Conservation (phyloP, 2,113 vertebrate genomes). For the Oxyura jamaicensis region DNA sequence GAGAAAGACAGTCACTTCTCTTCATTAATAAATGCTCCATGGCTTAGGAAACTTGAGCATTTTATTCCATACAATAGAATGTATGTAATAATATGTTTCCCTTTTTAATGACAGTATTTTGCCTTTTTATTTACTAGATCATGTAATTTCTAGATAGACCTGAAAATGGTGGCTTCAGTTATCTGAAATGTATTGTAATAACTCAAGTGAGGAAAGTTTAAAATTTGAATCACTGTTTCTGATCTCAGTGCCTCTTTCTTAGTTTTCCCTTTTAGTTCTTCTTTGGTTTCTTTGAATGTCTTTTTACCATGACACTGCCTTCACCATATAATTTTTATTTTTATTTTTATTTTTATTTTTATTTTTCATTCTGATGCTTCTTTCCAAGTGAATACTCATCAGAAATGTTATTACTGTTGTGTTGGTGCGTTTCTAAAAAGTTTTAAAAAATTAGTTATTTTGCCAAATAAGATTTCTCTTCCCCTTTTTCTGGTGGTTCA, state of each 20-base stretch:
- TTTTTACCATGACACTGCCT: not conserved
- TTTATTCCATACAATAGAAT: not conserved
- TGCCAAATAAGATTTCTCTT: not conserved
- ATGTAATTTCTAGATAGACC: not conserved
- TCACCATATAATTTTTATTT: not conserved
- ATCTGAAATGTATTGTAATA: not conserved
- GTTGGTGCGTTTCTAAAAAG: not conserved
- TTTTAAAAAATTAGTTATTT: not conserved
- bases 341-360: not conserved
- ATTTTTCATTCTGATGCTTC: not conserved
- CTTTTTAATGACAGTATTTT: not conserved
- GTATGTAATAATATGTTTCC: not conserved
- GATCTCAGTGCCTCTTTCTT: not conserved
- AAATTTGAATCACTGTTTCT: not conserved
- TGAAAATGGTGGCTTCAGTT: not conserved
- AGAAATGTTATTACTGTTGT: not conserved
- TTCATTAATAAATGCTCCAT: not conserved
- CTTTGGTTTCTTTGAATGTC: not conserved
- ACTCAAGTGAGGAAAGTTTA: not conserved
- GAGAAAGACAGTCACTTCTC: not conserved
- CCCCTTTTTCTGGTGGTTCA: not conserved
- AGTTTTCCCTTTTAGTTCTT: not conserved
- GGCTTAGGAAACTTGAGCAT: not conserved
- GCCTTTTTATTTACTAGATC: not conserved
- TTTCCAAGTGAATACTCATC: not conserved